Conservation (phyloP, 2,888 invertebrate species). For the Trachelus iudaicus region DNA sequence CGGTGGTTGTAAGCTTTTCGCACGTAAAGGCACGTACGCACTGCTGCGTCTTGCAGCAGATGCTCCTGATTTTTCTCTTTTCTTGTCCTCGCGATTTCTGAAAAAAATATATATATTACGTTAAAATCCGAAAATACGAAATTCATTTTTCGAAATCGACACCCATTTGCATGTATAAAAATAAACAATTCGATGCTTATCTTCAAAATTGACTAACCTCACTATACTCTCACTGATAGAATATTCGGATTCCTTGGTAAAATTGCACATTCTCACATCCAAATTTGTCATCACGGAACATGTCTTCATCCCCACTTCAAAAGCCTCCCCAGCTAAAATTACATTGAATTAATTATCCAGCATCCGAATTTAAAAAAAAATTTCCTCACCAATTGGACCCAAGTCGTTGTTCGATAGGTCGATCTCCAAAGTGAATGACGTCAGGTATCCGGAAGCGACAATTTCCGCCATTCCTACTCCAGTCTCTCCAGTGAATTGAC, state of each 20-base stretch:
- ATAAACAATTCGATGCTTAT: background rate
- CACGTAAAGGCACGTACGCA: background rate
- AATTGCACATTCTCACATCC: constrained; percentile 56
- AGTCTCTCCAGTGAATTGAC: constrained; percentile 42
- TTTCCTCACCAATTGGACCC: constrained; percentile 41
- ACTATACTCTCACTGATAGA: constrained; percentile 41
- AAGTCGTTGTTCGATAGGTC: constrained; percentile 55
- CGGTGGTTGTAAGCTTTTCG: constrained; percentile 1
- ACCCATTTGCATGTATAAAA: background rate
- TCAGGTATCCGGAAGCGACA: constrained; percentile 40
- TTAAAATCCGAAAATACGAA: background rate
- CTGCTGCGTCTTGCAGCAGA: background rate
- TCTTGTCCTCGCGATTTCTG: background rate
- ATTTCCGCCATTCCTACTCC: constrained; percentile 48
- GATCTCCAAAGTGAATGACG: constrained; percentile 33
- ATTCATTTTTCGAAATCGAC: background rate
- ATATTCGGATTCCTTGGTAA: constrained; percentile 48
- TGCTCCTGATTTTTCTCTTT: background rate
- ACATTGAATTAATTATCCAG: background rate
- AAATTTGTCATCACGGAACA: constrained; percentile 39
- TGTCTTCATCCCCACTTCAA: constrained; percentile 40
- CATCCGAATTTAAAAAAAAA: background rate
- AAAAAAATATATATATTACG: background rate
- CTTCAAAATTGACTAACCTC: constrained; percentile 38
- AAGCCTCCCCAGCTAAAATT: constrained; percentile 47